These are phyloP conservation scores for Dicerorhinus sumatrensis DNA, from an alignment of 2,113 vertebrate genomes.

Conservation along the genomic window DNA sequence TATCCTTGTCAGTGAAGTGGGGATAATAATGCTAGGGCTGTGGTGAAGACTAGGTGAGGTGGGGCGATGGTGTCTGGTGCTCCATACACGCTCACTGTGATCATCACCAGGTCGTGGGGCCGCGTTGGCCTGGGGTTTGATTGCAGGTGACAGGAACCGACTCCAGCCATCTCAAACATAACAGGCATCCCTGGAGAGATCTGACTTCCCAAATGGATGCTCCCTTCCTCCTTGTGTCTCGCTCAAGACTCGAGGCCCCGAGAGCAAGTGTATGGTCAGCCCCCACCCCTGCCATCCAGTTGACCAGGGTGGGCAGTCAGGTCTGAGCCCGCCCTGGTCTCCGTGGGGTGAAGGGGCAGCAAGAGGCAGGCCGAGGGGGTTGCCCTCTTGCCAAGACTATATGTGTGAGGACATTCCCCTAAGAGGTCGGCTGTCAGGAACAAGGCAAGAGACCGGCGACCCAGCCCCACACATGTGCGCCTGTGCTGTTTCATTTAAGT, in stretches of 20 bases:
- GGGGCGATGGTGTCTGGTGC: neutral
- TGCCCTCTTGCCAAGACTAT: too few species aligned
- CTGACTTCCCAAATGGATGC: neutral
- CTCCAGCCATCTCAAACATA: neutral
- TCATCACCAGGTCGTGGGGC: rapidly evolving
- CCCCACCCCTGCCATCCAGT: neutral
- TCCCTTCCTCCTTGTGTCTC: neutral
- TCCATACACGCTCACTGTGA: rapidly evolving
- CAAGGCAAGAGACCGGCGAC: neutral
- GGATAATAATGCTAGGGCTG: too few species aligned
- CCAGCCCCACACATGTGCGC: rapidly evolving
- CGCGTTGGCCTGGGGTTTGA: neutral
- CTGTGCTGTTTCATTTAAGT: neutral
- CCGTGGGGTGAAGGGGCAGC: neutral
- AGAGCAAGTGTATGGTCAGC: neutral
- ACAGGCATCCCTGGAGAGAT: neutral
- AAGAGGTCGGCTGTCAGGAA: neutral
- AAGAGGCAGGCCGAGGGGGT: too few species aligned
- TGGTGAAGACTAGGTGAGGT: neutral
- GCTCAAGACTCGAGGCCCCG: neutral
- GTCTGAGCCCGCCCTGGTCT: neutral
- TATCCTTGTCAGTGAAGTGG: neutral
- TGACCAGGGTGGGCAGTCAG: neutral
- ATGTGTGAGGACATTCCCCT: neutral
- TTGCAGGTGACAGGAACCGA: neutral